These are phyloP conservation scores for Tinamus guttatus DNA, from an alignment of 2,113 vertebrate genomes.

Conservation along the genomic window DNA sequence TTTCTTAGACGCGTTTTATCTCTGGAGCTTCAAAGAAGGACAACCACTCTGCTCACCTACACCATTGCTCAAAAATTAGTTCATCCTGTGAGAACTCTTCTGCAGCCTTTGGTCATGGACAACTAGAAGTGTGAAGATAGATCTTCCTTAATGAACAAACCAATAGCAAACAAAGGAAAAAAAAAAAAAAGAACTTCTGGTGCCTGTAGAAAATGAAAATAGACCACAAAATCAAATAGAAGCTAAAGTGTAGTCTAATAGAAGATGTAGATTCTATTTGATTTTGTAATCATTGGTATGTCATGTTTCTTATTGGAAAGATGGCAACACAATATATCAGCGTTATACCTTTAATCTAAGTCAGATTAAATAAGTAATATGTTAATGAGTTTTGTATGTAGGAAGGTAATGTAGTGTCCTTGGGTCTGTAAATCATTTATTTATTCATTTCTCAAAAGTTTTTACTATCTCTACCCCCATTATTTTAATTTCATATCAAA, in stretches of 20 bases:
- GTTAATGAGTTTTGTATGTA: not conserved
- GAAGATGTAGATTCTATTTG: too few species aligned
- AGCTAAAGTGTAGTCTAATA: too few species aligned
- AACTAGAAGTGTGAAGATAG: not conserved
- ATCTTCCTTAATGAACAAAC: not conserved
- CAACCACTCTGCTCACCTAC: not conserved
- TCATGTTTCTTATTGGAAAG: not conserved
- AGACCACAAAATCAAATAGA: too few species aligned
- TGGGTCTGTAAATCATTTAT: not conserved
- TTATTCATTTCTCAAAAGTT: slow-evolving; percentile 9
- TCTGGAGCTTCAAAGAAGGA: not conserved
- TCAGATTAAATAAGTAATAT: not conserved
- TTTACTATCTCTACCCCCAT: not conserved
- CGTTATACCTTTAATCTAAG: not conserved
- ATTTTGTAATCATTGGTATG: not conserved
- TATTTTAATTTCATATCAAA: slow-evolving; percentile 69
- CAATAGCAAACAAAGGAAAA: not conserved
- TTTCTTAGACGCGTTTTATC: not conserved
- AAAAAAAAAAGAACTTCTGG: too few species aligned
- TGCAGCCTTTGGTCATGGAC: not conserved
- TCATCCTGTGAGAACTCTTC: not conserved
- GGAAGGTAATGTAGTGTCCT: not conserved
- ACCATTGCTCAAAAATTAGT: not conserved
- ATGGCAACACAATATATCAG: not conserved
- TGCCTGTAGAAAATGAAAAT: too few species aligned